phyloP scores from a whole-genome alignment of 2,113 vertebrate species.

The Prietella phreatophila region DNA sequence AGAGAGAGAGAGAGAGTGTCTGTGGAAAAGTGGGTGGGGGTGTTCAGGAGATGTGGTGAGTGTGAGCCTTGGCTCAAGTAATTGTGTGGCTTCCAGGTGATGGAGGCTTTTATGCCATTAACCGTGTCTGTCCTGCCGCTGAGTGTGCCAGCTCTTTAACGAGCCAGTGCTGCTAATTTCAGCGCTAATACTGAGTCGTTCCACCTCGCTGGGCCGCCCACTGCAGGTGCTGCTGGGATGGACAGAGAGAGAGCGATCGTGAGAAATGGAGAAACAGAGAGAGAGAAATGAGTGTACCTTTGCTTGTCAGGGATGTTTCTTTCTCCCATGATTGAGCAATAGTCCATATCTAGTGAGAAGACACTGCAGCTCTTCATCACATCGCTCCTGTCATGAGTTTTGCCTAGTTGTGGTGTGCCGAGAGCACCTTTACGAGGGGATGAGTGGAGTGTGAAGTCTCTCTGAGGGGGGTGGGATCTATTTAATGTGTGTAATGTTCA shows the following conservation, averaged over 20 bases:
- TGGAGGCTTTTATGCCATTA: conserved; percentile 80
- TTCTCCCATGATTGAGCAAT: conserved; percentile 78
- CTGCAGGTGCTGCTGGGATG: conserved; percentile 82
- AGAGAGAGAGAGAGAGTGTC: not conserved
- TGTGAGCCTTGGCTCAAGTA: conserved; percentile 66
- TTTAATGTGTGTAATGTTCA: conserved; percentile 29
- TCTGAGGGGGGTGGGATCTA: conserved; percentile 1
- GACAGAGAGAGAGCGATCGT: conserved; percentile 39
- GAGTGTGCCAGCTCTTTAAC: conserved; percentile 88
- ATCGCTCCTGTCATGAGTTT: conserved; percentile 11
- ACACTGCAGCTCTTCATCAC: conserved; percentile 22
- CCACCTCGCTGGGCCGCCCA: conserved; percentile 78
- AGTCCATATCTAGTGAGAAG: conserved; percentile 68
- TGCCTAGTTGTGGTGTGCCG: not conserved
- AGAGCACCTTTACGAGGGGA: conserved; percentile 8
- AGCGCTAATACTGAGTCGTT: conserved; percentile 93
- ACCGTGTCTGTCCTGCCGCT: conserved; percentile 70
- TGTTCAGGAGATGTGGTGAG: conserved; percentile 37
- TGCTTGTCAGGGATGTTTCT: conserved; percentile 68
- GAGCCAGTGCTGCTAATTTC: conserved; percentile 94
- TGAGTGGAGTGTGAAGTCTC: conserved; percentile 17
- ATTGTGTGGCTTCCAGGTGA: conserved; percentile 74
- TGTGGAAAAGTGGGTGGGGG: conserved; percentile 17
- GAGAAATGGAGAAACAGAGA: conserved; percentile 38
- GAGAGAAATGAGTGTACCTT: conserved; percentile 80